These are phyloP conservation scores for Anneissia japonica DNA, from an alignment of 35 echinoderm and acorn worm species.

Conservation along the genomic window DNA sequence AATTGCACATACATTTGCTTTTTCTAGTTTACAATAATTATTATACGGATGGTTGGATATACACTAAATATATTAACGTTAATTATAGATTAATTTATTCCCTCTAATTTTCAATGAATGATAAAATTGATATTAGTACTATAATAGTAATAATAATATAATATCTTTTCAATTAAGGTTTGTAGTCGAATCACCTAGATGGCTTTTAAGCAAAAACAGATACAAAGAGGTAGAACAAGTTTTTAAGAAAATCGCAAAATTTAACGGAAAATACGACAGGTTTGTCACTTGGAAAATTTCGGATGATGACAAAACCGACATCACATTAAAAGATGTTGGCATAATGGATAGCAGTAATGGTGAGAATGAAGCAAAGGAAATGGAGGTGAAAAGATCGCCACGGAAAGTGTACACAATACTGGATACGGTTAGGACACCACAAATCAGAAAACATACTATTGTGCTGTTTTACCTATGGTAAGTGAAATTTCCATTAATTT, in stretches of 20 bases:
- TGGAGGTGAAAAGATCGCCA: neutral
- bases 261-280: slow-evolving; percentile 22
- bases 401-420: neutral
- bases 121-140: too few species aligned
- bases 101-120: too few species aligned
- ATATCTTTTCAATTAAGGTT: slow-evolving; percentile 23
- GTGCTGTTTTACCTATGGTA: neutral
- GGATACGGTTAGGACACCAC: neutral
- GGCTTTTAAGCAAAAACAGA: slow-evolving; percentile 49
- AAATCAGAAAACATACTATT: neutral
- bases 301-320: neutral
- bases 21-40: too few species aligned
- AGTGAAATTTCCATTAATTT: too few species aligned
- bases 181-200: slow-evolving; percentile 51
- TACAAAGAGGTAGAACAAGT: slow-evolving; percentile 29
- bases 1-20: too few species aligned
- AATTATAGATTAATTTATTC: too few species aligned
- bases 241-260: slow-evolving; percentile 51
- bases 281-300: neutral
- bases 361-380: neutral
- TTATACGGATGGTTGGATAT: too few species aligned
- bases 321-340: too few species aligned
- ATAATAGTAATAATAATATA: too few species aligned
- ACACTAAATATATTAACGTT: too few species aligned
- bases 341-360: too few species aligned